Evolutionary conservation across 2,797 vertebrate species (phyloP), one percentile per base, ranked within the genome.

Genomic region (Carduelis carduelis): DNA sequence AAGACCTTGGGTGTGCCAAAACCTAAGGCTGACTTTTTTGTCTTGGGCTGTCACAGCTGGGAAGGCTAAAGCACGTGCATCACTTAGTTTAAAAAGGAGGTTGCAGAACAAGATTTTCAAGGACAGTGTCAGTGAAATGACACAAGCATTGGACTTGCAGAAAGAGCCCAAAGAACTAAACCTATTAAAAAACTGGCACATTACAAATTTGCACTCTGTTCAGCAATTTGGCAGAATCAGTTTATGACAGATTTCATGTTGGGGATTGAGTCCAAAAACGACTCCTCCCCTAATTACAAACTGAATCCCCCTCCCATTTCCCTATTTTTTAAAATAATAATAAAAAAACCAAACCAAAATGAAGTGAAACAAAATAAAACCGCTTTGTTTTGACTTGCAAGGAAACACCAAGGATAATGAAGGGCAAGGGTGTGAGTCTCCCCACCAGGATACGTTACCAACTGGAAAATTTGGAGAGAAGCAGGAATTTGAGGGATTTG

Each of bases 201-300:
- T 95, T 94, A 91, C 72, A 88, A 35, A 96, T 94, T 93, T 97
- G 37, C 69, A 83, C 87, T 96, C 95, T 90, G 88, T 95, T 97
- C 87, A 96, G 94, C 92, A 95, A 97, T 97, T 98, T 98, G 98
- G 98, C 98, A 98, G 96, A 93, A 96, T 68, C 47, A 46, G 80
- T 94, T 97, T 95, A 95, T 91, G 96, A 98, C 98, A 98, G 98
- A 98, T 98, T 98, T 98, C 82, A 43, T 91, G 80, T 63, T 95
- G 90, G 49, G 95, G 80, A 98, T 14, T 74, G 87, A 89, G 82
- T 97, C 97, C 98, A 98, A 98, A 96, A 97, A 50, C 1, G 5
- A 86, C 97, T 97, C 96, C 96, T 97, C 97, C 97, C 94, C 94
- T 97, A 97, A 98, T 98, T 97, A 97, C 92, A 79, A 97, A 95